Evolutionary conservation across 2,797 vertebrate species (phyloP).

Genomic region (Rhinogobio ventralis): DNA sequence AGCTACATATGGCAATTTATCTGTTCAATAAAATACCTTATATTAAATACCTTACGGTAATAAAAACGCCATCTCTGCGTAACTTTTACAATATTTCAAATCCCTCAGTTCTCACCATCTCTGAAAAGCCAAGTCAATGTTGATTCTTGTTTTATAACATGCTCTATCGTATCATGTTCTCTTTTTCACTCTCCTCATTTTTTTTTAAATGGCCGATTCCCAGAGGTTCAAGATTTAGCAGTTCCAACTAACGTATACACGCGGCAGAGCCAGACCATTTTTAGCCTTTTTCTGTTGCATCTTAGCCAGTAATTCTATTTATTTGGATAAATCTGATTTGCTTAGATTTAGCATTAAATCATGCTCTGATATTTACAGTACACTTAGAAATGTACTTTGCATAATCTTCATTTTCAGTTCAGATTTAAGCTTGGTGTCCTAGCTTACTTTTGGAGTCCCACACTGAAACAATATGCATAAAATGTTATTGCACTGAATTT

Average conservation of each 20-base stretch:
- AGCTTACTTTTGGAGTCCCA: slow-evolving; percentile 2
- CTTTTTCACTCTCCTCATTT: no score
- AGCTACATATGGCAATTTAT: no score
- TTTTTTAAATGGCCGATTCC: no score
- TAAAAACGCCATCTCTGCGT: no score
- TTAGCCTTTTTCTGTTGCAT: not conserved
- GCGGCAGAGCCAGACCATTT: not conserved
- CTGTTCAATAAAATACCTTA: no score
- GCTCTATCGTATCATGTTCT: no score
- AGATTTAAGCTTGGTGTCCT: slow-evolving; percentile 2
- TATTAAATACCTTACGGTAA: no score
- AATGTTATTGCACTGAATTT: slow-evolving; percentile 19
- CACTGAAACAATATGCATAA: slow-evolving; percentile 9
- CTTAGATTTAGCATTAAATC: not conserved
- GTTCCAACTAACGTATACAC: not conserved
- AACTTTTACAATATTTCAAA: no score
- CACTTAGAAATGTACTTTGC: not conserved
- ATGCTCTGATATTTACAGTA: not conserved
- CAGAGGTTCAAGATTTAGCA: no score
- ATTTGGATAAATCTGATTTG: not conserved
- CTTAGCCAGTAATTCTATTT: not conserved
- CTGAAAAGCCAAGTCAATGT: no score
- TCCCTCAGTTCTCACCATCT: no score
- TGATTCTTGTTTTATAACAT: no score
- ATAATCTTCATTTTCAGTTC: not conserved